A percentile compares a stretch with the other conserved stretches of the same genome.
Conservation (phyloP, 1,140 invertebrate genomes). For the Drosophila persimilis region DNA sequence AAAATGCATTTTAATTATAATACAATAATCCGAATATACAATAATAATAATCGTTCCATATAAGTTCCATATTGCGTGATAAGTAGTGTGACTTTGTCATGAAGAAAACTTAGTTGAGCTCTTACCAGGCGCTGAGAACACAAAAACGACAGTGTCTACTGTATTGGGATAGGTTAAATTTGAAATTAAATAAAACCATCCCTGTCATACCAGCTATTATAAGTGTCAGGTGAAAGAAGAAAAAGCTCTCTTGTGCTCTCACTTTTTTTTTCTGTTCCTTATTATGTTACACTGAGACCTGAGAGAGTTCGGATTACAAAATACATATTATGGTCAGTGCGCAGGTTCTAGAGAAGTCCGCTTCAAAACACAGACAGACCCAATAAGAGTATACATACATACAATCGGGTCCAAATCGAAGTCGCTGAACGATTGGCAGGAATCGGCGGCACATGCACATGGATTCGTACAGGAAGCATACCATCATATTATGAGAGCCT, state of each 20-base stretch:
- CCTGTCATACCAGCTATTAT: no score
- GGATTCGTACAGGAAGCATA: conserved; percentile 24
- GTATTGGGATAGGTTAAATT: conserved; percentile 6
- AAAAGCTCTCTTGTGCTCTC: background rate
- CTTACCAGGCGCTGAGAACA: conserved; percentile 19
- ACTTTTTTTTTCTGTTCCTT: background rate
- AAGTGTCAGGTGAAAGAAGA: conserved; percentile 2
- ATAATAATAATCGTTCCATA: no score
- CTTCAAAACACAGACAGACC: background rate
- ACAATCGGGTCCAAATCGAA: conserved; percentile 66
- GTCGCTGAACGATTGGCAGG: conserved; percentile 65
- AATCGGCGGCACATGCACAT: conserved; percentile 22
- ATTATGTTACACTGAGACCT: background rate
- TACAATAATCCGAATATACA: no score
- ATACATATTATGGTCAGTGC: conserved; percentile 17
- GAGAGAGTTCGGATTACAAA: conserved; percentile 5
- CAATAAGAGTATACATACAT: conserved; percentile 17
- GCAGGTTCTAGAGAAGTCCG: conserved; percentile 4
- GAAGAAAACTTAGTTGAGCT: conserved; percentile 1
- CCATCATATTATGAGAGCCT: conserved; percentile 57
- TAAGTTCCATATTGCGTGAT: no score
- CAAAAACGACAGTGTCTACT: background rate
- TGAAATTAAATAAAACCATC: no score
- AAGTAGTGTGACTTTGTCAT: background rate
- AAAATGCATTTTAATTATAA: no score